These are phyloP conservation scores for Drosophila maculinotata DNA, from an alignment of 2,888 invertebrate species.

Conservation along the genomic window DNA sequence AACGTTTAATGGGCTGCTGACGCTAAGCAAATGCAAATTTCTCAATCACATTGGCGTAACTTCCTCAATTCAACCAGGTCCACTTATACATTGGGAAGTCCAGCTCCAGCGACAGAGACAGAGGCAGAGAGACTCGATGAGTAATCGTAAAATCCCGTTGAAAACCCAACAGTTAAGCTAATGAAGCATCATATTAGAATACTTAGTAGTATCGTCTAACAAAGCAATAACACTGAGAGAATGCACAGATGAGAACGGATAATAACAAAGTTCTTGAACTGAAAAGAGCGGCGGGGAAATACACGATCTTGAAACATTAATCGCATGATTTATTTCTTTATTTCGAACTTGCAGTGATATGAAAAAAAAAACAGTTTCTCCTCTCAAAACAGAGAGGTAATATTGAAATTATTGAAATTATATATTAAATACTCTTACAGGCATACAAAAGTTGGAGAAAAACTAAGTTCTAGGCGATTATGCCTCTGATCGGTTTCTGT, in stretches of 20 bases:
- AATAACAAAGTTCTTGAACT: conserved; percentile 10
- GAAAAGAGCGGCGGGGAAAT: not conserved
- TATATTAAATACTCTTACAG: too few relatives aligned
- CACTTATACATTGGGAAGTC: conserved; percentile 26
- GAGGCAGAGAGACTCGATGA: conserved; percentile 30
- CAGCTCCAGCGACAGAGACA: conserved; percentile 11
- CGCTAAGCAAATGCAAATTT: conserved; percentile 39
- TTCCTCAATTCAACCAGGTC: conserved; percentile 40
- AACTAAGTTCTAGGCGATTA: too few relatives aligned
- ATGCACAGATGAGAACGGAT: not conserved
- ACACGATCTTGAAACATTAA: conserved; percentile 33
- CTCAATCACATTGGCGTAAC: conserved; percentile 31
- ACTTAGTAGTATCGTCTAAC: not conserved
- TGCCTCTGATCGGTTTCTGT: too few relatives aligned
- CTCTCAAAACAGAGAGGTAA: not conserved
- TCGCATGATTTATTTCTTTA: conserved; percentile 21
- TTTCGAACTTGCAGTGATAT: conserved; percentile 34
- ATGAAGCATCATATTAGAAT: conserved; percentile 7
- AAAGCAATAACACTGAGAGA: not conserved
- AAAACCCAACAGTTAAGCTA: conserved; percentile 23
- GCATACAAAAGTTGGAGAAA: too few relatives aligned
- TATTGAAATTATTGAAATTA: not conserved
- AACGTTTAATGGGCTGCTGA: conserved; percentile 1
- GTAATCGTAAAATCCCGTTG: conserved; percentile 56
- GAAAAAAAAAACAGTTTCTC: conserved; percentile 41